phyloP scores from a whole-genome alignment of 2,888 invertebrate genomes.

The Pharmacophagus antenor region DNA sequence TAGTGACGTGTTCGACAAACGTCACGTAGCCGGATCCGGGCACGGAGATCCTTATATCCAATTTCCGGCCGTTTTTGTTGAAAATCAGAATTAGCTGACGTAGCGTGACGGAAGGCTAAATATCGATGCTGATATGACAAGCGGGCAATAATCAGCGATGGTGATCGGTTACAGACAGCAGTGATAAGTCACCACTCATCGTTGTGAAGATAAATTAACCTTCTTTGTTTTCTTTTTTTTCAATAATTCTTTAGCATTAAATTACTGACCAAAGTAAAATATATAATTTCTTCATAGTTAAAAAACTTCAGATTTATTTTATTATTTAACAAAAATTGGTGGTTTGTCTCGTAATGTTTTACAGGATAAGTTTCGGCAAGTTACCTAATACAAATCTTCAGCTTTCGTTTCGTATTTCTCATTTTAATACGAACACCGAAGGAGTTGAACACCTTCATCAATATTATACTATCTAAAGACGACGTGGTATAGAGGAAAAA shows the following conservation, averaged over 20 bases:
- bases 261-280: too few relatives aligned
- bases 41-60: constrained; percentile 80
- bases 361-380: not conserved
- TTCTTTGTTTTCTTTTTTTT: not conserved
- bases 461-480: too few relatives aligned
- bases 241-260: too few relatives aligned
- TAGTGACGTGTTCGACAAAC: constrained; percentile 80
- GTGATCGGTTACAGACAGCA: constrained; percentile 35
- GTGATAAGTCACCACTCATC: constrained; percentile 9
- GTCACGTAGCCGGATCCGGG: constrained; percentile 78
- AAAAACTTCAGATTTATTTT: too few relatives aligned
- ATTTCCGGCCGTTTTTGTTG: constrained; percentile 80
- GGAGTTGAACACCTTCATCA: too few relatives aligned
- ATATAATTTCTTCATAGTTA: not conserved
- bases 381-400: too few relatives aligned
- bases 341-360: too few relatives aligned
- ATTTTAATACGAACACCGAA: too few relatives aligned
- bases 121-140: constrained; percentile 65
- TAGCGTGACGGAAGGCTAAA: constrained; percentile 73
- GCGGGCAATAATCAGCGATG: constrained; percentile 37
- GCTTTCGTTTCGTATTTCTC: not conserved
- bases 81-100: constrained; percentile 78
- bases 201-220: constrained; percentile 12
- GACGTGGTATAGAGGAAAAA: too few relatives aligned
- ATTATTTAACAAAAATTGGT: too few relatives aligned